Evolutionary conservation across 2,113 vertebrate genomes (phyloP).

Genomic region (Notechis scutatus): DNA sequence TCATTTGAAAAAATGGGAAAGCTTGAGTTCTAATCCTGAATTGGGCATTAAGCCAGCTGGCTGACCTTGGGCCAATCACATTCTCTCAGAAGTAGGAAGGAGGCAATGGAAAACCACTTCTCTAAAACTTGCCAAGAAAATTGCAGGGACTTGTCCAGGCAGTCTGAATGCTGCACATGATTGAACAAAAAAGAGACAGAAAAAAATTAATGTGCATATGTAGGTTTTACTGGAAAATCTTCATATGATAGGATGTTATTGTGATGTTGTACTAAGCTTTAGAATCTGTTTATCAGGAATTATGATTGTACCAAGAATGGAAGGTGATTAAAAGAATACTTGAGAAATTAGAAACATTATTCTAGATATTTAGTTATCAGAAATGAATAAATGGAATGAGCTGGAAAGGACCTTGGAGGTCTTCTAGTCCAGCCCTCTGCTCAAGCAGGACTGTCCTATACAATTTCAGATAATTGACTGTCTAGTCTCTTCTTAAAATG

Average conservation of each 20-base stretch:
- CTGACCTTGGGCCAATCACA: not conserved
- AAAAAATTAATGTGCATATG: not conserved
- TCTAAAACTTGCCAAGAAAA: not conserved
- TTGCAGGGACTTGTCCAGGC: not conserved
- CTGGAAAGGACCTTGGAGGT: too few relatives aligned
- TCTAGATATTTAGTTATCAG: not conserved
- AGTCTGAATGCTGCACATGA: not conserved
- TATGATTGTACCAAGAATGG: not conserved
- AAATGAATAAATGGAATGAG: not conserved
- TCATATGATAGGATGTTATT: not conserved
- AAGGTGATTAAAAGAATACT: not conserved
- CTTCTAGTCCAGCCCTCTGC: too few relatives aligned
- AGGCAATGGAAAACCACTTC: not conserved
- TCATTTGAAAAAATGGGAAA: not conserved
- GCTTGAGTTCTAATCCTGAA: not conserved
- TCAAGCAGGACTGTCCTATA: too few relatives aligned
- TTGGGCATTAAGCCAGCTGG: not conserved
- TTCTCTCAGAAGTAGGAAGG: not conserved
- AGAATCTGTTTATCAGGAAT: not conserved
- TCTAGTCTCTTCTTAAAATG: too few relatives aligned
- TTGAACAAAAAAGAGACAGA: not conserved
- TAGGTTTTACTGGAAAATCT: not conserved
- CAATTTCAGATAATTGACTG: too few relatives aligned
- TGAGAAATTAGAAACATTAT: not conserved
- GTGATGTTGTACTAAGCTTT: not conserved